Evolutionary conservation across 2,797 vertebrate genomes (phyloP).

Genomic region (Acrossocheilus wenchowensis): DNA sequence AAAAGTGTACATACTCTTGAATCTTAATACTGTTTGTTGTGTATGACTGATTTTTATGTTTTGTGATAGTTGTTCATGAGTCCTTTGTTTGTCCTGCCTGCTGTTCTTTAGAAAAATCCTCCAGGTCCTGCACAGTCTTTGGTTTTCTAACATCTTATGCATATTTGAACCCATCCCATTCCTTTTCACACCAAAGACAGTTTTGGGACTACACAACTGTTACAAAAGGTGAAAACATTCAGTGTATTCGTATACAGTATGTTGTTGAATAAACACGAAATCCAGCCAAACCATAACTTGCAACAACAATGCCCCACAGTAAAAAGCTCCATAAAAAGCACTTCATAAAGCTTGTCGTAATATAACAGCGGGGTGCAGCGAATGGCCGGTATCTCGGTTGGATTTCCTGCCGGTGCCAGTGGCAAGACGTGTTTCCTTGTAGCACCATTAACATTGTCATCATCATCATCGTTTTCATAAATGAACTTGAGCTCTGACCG

Average conservation of each 20-base stretch:
- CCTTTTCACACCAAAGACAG: background rate
- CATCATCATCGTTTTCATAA: conserved; percentile 71
- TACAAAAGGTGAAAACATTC: background rate
- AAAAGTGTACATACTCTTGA: background rate
- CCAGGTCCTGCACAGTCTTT: background rate
- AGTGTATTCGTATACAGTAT: background rate
- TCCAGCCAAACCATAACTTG: conserved; percentile 1
- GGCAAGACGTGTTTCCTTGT: conserved; percentile 55
- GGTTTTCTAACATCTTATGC: background rate
- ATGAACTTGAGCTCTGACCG: conserved; percentile 71
- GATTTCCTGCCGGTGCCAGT: conserved; percentile 32
- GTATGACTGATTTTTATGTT: background rate
- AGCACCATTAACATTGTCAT: conserved; percentile 66
- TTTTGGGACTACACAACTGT: background rate
- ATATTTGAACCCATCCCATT: background rate
- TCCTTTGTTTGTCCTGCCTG: background rate
- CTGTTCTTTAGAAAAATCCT: background rate
- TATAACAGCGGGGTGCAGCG: conserved; percentile 10
- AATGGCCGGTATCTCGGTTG: conserved; percentile 31
- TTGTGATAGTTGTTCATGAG: background rate
- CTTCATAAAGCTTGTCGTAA: conserved; percentile 23
- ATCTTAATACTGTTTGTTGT: background rate
- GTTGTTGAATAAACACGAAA: background rate
- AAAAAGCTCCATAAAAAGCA: conserved; percentile 11
- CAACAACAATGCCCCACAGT: conserved; percentile 9